Evolutionary conservation across 2,113 vertebrate species (phyloP).

Genomic region (Trogon surrucura): DNA sequence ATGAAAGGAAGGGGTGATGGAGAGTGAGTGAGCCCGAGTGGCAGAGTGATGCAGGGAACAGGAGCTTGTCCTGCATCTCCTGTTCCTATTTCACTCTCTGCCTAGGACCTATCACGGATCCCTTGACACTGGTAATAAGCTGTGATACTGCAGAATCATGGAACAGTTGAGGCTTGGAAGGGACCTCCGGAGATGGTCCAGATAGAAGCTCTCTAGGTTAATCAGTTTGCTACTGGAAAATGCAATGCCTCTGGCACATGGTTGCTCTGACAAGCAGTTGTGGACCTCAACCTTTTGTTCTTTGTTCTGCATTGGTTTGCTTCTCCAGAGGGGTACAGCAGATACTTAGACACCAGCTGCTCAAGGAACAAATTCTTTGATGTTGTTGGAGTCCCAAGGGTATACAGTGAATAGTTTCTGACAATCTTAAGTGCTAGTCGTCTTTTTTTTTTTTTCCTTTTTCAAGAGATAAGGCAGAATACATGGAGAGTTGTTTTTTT

Average conservation of each 20-base stretch:
- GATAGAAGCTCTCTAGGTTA: not conserved
- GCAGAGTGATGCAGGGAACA: not conserved
- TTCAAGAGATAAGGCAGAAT: not conserved
- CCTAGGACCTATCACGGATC: not conserved
- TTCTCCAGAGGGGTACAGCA: not conserved
- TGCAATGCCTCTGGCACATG: not conserved
- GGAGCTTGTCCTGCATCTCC: not conserved
- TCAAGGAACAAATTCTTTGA: not conserved
- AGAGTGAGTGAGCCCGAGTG: not conserved
- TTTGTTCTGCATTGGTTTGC: not conserved
- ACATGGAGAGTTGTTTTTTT: not conserved
- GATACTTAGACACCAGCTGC: not conserved
- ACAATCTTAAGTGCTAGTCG: not conserved
- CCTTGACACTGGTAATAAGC: not conserved
- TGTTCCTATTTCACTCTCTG: not conserved
- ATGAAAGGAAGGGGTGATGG: not conserved
- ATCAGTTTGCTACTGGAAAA: not conserved
- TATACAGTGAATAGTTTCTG: not conserved
- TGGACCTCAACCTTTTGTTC: constrained; percentile 17
- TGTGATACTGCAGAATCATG: not conserved
- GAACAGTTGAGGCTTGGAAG: not conserved
- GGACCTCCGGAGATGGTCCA: not conserved
- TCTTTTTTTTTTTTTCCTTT: not conserved
- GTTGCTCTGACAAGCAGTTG: not conserved
- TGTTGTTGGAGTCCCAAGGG: not conserved